These are phyloP conservation scores for Minunthozetes semirufus DNA, from an alignment of 2,888 invertebrate genomes.

Conservation along the genomic window DNA sequence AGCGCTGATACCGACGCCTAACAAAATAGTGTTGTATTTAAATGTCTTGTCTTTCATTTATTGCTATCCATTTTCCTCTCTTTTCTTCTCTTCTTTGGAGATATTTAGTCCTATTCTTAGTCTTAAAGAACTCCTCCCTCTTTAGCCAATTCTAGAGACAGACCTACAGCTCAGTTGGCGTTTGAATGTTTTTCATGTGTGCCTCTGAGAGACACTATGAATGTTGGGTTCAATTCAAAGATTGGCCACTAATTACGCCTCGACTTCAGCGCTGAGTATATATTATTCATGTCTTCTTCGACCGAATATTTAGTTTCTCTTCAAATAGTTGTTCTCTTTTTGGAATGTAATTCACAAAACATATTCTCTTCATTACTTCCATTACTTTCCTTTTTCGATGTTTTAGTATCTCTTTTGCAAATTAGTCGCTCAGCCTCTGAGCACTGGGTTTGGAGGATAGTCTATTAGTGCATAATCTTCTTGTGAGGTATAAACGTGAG, in stretches of 20 bases:
- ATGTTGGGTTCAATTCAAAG: background rate
- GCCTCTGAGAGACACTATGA: background rate
- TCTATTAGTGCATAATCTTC: constrained; percentile 21
- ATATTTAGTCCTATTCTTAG: constrained; percentile 3
- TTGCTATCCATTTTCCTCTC: background rate
- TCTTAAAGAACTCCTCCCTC: background rate
- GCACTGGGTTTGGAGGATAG: background rate
- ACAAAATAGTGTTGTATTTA: background rate
- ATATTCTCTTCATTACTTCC: background rate
- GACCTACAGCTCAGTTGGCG: constrained; percentile 12
- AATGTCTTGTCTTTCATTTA: constrained; percentile 7
- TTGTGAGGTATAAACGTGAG: constrained; percentile 32
- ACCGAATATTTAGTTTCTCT: background rate
- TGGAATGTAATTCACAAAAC: constrained; percentile 29
- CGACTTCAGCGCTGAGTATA: background rate
- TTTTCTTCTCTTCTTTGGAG: background rate
- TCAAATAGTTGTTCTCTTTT: background rate
- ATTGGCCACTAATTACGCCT: background rate
- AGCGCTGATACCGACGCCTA: background rate
- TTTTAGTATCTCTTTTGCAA: background rate
- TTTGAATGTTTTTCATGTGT: background rate
- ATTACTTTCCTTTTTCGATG: background rate
- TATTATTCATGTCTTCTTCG: background rate
- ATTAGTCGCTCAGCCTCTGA: constrained; percentile 13
- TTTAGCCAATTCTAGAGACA: constrained; percentile 2